These are phyloP conservation scores for Chondrilla cf. caribensis DNA, from an alignment of 37 sponge, comb jelly and placozoan species.

Conservation along the genomic window DNA sequence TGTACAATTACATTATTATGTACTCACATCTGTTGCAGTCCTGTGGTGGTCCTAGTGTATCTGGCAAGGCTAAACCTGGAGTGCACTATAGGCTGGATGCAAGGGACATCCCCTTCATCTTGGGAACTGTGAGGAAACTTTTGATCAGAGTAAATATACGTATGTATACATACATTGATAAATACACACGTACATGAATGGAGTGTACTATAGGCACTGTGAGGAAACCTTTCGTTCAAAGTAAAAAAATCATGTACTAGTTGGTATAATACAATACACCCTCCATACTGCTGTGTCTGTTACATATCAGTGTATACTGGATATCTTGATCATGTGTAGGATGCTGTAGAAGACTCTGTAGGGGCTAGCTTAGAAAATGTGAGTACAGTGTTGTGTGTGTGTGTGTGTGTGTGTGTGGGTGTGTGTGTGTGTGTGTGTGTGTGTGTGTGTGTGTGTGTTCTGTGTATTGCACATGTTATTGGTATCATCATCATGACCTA, in stretches of 20 bases:
- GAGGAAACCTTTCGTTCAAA: too few species aligned
- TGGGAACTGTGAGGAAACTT: slow-evolving; percentile 18
- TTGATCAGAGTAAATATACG: background rate
- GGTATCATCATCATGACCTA: too few species aligned
- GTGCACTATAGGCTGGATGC: slow-evolving; percentile 58
- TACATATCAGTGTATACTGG: background rate
- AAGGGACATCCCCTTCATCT: slow-evolving; percentile 70
- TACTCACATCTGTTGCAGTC: background rate
- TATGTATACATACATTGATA: too few species aligned
- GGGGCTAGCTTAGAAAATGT: background rate
- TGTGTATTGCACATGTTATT: too few species aligned
- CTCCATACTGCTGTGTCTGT: too few species aligned
- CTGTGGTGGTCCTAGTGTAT: background rate
- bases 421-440: background rate
- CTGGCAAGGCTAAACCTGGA: slow-evolving; percentile 25
- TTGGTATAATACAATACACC: background rate
- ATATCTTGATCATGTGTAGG: background rate
- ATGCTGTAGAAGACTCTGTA: too few species aligned
- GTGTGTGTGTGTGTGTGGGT: too few species aligned
- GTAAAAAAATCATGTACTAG: too few species aligned
- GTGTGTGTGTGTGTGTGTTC: too few species aligned
- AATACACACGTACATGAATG: background rate
- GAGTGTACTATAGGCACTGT: too few species aligned
- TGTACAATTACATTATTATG: too few species aligned
- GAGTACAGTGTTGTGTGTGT: too few species aligned